phyloP scores from a whole-genome alignment of 1,140 invertebrate genomes.

The Oscheius sp. region DNA sequence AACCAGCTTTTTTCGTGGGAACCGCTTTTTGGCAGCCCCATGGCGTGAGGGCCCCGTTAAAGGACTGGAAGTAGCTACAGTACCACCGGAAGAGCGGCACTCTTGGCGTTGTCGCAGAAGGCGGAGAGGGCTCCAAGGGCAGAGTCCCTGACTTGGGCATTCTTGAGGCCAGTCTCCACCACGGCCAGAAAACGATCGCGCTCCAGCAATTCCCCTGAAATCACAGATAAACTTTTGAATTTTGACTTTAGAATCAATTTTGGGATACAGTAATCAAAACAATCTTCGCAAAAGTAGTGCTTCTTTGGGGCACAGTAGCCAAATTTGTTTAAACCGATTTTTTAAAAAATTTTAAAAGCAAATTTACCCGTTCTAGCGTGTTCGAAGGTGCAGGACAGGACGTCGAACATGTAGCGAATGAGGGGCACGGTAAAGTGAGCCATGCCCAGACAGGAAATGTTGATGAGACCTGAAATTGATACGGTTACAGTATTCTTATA shows the following conservation, averaged over 20 bases:
- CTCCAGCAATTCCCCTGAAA: neutral
- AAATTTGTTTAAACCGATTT: too few relatives aligned
- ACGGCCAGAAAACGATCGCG: slow-evolving; percentile 8
- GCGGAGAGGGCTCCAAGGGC: neutral
- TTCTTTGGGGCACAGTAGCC: neutral
- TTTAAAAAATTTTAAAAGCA: too few relatives aligned
- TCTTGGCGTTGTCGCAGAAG: neutral
- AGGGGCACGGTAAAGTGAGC: neutral
- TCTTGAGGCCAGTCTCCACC: slow-evolving; percentile 9
- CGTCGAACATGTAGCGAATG: neutral
- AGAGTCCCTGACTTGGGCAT: neutral
- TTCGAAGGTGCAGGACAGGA: slow-evolving; percentile 2
- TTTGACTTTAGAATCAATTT: too few relatives aligned
- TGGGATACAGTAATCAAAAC: too few relatives aligned
- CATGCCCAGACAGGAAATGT: neutral
- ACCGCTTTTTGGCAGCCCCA: too few relatives aligned
- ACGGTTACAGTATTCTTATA: neutral
- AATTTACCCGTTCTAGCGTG: neutral
- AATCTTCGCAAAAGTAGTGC: neutral
- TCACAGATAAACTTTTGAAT: too few relatives aligned
- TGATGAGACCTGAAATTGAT: slow-evolving; percentile 11
- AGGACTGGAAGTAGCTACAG: neutral
- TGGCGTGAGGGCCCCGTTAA: neutral
- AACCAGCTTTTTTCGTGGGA: too few relatives aligned
- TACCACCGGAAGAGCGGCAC: slow-evolving; percentile 3